Base-by-base conservation (phyloP, 1,140 invertebrate genomes). In the Sesamia nonagrioides region DNA sequence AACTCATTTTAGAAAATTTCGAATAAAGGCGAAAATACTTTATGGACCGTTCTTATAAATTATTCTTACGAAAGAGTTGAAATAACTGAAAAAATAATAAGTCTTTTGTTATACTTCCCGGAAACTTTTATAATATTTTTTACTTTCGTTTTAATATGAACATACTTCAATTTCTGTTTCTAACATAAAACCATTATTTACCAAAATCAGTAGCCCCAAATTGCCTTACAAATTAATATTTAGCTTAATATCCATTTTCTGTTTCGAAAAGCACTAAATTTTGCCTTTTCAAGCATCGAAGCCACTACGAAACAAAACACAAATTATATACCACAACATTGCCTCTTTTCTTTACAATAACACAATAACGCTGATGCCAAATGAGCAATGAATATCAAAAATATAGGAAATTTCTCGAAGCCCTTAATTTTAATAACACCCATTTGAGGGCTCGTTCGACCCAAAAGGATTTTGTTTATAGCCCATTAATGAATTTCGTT, bases 401-500 rank as follows among this genome's bases (percentile, higher is more conserved):
- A 58, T 63, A 75, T 75, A 17, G 56, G 18, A 63, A 75, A 75
- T 75, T 61, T 75, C 73, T 63, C 40, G 45, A 54, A 60, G 56
- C 42, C 69, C 71, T 79, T 63, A 58, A 79, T 79, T 73, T 74
- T 74, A 79, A 79, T 79, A 79, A 79, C 42, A 54, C 48, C 71
- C 78, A 74, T 79, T 79, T 78, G 48, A 77, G 54, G 71, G 50
- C 37, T 66, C 66, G 81, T 77, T 77, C 60, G 58, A 68, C 74
- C 74, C 61, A 33, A 77, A 68, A 77, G 63, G 79, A 81, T 81
- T 83, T 77, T 83, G 82, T 83, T 81, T 83, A 83, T 83, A 50
- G 77, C 40, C 79, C 77, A 83, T 83, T 83, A 83, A 83, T 81
- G 79, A 83, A 83, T 83, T 81, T 83, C 58, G 75, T 66, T 63